These are phyloP conservation scores for Drosophila nr. perissopoda DNA, from an alignment of 2,888 invertebrate species.

Conservation along the genomic window DNA sequence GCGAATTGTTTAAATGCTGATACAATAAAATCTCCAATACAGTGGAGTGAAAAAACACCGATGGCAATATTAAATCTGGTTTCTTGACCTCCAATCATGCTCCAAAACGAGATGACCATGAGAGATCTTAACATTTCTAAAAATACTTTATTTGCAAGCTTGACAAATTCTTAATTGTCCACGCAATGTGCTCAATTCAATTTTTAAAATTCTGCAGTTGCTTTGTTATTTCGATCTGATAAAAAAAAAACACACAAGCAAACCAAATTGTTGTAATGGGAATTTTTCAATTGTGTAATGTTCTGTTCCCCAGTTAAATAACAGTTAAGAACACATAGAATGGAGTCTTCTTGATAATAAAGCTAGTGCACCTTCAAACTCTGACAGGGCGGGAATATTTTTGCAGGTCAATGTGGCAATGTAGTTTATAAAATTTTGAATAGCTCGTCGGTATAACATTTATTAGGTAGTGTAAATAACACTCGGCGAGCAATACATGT, in stretches of 20 bases:
- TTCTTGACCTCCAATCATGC: slow-evolving; percentile 38
- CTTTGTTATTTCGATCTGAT: background rate
- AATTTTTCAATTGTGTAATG: background rate
- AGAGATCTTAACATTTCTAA: slow-evolving; percentile 17
- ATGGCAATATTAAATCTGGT: slow-evolving; percentile 37
- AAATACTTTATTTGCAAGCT: slow-evolving; percentile 21
- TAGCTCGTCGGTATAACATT: background rate
- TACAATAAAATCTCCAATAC: slow-evolving; percentile 23
- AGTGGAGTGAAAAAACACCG: background rate
- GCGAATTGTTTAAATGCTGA: slow-evolving; percentile 16
- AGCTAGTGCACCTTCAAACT: background rate
- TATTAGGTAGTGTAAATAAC: background rate
- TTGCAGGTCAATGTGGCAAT: background rate
- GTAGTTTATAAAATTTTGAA: background rate
- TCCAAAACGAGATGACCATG: slow-evolving; percentile 34
- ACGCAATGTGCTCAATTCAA: slow-evolving; percentile 3
- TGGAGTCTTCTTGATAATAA: background rate
- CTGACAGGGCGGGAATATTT: background rate
- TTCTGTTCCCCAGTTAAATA: background rate
- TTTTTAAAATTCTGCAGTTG: background rate
- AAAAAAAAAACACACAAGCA: background rate
- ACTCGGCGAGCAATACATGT: background rate
- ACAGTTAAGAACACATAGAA: background rate
- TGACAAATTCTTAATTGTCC: slow-evolving; percentile 14
- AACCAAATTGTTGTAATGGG: background rate